Base-by-base conservation (phyloP, 2,797 vertebrate genomes). In the Lerista edwardsae region DNA sequence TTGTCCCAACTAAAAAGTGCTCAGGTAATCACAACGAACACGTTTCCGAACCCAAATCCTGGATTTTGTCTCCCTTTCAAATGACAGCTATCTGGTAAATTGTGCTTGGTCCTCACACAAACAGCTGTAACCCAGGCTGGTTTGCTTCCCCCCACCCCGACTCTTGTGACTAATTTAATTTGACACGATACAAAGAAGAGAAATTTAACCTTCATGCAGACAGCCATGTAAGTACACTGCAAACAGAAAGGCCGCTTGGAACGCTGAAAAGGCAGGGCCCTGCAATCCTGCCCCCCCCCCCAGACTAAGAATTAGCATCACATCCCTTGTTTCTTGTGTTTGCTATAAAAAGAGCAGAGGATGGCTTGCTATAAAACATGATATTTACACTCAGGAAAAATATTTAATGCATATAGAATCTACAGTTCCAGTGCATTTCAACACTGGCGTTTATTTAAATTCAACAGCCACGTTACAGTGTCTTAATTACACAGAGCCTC, bases 141-240 rank as follows among this genome's bases (percentile, higher is more conserved):
- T 62, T 75, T 73, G 29, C 47, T 51, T 77, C 62, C 57, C 73
- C n/a, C 23, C 34, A 27, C 41, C 15, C 27, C 12, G 14, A 44
- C 11, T n/a, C 17, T 86, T 44, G 15, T 7, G 69, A 75, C 14
- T 41, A 74, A 29, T 78, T 79, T 67, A 7, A n/a, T 72, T 79
- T 80, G 74, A 41, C 64, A 47, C n/a, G 17, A 68, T 76, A 41
- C 79, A 78, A 84, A 86, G 41, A 34, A 65, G 75, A 64, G 76
- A 61, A 92, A 78, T 61, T 67, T 0, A 87, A 86, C 44, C 88
- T 84, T 57, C 36, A 68, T 21, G n/a, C 31, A 71, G 55, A 71
- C 82, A 81, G 88, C 68, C 85, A 31, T 65, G 64, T 82, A 89
- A 82, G 3, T 0, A 0, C 25, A 59, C 44, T 79, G 55, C 86